phyloP scores from a whole-genome alignment of 2,797 vertebrate genomes.

The Ispidina picta region DNA sequence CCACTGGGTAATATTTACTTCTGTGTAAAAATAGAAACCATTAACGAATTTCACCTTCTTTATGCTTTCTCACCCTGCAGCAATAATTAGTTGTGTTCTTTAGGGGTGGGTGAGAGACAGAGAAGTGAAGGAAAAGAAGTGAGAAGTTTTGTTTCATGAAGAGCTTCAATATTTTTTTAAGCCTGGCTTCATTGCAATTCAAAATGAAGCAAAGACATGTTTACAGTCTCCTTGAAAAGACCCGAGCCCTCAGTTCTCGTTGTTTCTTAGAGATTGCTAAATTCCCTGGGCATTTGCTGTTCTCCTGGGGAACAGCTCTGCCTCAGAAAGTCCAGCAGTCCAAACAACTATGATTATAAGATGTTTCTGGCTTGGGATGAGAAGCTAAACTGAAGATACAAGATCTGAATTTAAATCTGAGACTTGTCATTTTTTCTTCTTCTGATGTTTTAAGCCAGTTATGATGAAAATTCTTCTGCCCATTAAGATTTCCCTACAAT shows the following conservation, averaged over 20 bases:
- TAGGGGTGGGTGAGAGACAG: neutral
- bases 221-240: neutral
- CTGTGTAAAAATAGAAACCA: conserved; percentile 34
- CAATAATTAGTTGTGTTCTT: conserved; percentile 33
- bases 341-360: neutral
- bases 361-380: neutral
- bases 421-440: neutral
- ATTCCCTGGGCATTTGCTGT: neutral
- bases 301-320: neutral
- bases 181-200: neutral
- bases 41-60: conserved; percentile 13
- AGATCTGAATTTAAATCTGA: neutral
- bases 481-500: neutral
- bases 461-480: neutral
- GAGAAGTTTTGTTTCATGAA: neutral
- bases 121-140: neutral
- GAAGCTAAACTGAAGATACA: neutral
- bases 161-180: neutral
- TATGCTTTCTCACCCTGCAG: neutral
- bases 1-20: neutral
- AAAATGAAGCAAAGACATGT: neutral
- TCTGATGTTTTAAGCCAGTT: neutral
- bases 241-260: neutral
- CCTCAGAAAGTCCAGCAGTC: neutral
- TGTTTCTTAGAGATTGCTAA: neutral